Base-by-base conservation (phyloP, 2,888 invertebrate species). In the Heliconius hortense region DNA sequence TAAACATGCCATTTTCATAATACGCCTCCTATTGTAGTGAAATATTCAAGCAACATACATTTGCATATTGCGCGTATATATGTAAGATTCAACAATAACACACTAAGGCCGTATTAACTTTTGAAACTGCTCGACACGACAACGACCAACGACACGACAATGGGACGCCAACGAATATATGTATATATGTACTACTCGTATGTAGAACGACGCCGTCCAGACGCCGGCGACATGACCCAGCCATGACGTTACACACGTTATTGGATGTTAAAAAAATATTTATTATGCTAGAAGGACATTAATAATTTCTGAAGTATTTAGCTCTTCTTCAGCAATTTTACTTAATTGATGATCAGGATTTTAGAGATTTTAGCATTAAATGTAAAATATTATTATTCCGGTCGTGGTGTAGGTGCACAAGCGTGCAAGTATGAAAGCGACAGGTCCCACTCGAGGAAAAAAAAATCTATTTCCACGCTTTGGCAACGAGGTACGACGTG, bases 1-100 rank as follows among this genome's bases (percentile, higher is more conserved):
- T 39, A 13, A 7, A 39, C 24, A 24, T 66, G 15, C 15, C 13
- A n/a, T 39, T 31, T 35, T 31, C 31, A 67, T 53, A 69, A 53
- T 24, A 26, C 53, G n/a, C 7, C 7, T 53, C 26, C 31, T n/a
- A 53, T 56, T 56, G 31, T 69, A 53, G 13, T n/a, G 15, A 90
- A 88, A 89, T 89, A 89, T 88, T 88, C 86, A 83, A 87, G 87
- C 85, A 86, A 87, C 53, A 31, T 89, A 90, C 89, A 91, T 92
- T 91, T 91, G 86, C 90, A 90, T 91, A 87, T 85, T 89, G 89
- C 90, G 73, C 75, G 75, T 43, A 48, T 48, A 74, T 89, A 87
- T 85, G 86, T 85, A 81, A 81, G 82, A 82, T 84, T 84, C 83
- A 81, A 82, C 82, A 79, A 79, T 80, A 78, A 81, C 80, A 79